A percentile compares a stretch with the other conserved stretches of the same genome.
Evolutionary conservation across 1,140 invertebrate species (phyloP).

Genomic region (Oedothorax gibbosus): DNA sequence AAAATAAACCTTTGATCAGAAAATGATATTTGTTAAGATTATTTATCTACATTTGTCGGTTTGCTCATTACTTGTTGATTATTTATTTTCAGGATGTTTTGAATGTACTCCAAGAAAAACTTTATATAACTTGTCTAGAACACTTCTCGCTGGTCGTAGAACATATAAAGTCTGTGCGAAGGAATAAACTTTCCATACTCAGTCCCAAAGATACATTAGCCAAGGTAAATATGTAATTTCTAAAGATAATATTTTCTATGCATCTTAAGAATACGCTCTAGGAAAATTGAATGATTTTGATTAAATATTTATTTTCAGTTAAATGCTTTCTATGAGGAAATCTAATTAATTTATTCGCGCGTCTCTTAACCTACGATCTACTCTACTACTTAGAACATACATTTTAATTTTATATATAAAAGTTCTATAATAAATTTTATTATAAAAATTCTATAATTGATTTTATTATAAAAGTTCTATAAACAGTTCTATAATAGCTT

Average conservation of each 20-base stretch:
- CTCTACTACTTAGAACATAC: not conserved
- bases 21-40: too few species aligned
- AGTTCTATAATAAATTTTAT: too few species aligned
- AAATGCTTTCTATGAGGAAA: too few species aligned
- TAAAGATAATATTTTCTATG: not conserved
- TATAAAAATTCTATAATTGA: too few species aligned
- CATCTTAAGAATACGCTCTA: not conserved
- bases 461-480: not conserved
- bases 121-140: constrained; percentile 82
- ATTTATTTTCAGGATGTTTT: constrained; percentile 78
- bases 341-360: too few species aligned
- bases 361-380: too few species aligned
- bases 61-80: not conserved
- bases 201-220: constrained; percentile 86
- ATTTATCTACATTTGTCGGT: too few species aligned
- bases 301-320: too few species aligned
- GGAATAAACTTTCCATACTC: constrained; percentile 85
- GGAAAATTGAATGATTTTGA: too few species aligned
- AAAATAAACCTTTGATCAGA: too few species aligned
- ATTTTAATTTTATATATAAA: too few species aligned
- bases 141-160: constrained; percentile 91
- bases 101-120: constrained; percentile 84
- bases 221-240: constrained; percentile 74
- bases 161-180: constrained; percentile 86
- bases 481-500: not conserved